Conservation (phyloP, 2,113 vertebrate genomes). For the Dasyurus viverrinus region DNA sequence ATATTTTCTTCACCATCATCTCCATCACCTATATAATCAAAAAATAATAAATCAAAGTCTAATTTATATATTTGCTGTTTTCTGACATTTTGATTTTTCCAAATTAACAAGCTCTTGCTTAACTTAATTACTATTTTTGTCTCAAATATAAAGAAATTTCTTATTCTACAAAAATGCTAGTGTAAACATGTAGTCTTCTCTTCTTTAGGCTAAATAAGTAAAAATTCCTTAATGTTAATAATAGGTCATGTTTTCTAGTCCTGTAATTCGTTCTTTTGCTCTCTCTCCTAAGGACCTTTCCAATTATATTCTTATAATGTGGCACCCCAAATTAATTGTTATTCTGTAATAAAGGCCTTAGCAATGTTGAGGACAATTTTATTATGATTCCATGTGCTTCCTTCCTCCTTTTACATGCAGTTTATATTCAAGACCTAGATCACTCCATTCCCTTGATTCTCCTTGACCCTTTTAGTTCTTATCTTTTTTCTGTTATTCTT, state of each 20-base stretch:
- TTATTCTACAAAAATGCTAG: slow-evolving; percentile 46
- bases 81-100: slow-evolving; percentile 25
- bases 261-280: background rate
- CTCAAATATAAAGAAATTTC: slow-evolving; percentile 56
- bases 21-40: background rate
- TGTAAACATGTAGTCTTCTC: slow-evolving; percentile 46
- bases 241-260: background rate
- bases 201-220: slow-evolving; percentile 58
- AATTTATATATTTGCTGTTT: background rate
- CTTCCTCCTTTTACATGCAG: background rate
- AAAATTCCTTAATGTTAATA: background rate
- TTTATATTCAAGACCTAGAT: background rate
- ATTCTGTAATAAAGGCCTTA: background rate
- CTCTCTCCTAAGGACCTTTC: background rate
- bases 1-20: background rate
- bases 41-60: background rate
- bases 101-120: slow-evolving; percentile 60
- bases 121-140: slow-evolving; percentile 51
- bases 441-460: background rate
- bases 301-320: background rate
- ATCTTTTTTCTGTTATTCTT: background rate
- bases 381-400: background rate
- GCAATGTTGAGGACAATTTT: background rate
- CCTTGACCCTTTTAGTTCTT: background rate
- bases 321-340: background rate